phyloP scores from a whole-genome alignment of 2,113 vertebrate genomes.

The Coracopsis vasa region DNA sequence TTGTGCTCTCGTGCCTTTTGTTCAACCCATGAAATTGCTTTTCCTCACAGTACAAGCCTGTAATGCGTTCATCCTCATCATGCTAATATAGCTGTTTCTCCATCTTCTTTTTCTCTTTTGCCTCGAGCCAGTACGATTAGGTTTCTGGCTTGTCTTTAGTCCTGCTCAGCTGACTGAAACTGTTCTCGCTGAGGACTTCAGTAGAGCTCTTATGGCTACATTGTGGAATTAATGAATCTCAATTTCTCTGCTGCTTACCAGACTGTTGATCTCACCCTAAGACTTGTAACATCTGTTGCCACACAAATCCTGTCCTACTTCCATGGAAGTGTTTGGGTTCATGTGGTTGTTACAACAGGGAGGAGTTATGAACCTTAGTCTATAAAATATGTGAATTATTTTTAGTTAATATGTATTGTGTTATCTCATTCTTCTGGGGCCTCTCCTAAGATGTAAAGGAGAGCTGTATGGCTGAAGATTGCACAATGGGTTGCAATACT shows the following conservation, averaged over 20 bases:
- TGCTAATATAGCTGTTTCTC: neutral
- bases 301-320: neutral
- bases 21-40: neutral
- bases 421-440: neutral
- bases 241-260: neutral
- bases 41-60: neutral
- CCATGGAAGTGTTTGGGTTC: neutral
- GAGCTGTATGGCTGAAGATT: neutral
- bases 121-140: neutral
- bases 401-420: neutral
- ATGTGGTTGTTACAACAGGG: neutral
- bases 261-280: neutral
- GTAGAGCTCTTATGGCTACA: neutral
- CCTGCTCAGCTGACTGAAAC: neutral
- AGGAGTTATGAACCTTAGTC: neutral
- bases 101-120: neutral
- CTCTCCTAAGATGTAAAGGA: neutral
- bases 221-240: neutral
- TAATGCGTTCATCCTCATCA: neutral
- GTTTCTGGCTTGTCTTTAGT: neutral
- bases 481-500: neutral
- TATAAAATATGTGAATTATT: neutral
- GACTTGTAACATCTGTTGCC: neutral
- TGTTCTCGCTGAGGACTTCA: neutral
- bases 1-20: neutral